Evolutionary conservation across 2,113 vertebrate genomes (phyloP).

Genomic region (Macrotus californicus): DNA sequence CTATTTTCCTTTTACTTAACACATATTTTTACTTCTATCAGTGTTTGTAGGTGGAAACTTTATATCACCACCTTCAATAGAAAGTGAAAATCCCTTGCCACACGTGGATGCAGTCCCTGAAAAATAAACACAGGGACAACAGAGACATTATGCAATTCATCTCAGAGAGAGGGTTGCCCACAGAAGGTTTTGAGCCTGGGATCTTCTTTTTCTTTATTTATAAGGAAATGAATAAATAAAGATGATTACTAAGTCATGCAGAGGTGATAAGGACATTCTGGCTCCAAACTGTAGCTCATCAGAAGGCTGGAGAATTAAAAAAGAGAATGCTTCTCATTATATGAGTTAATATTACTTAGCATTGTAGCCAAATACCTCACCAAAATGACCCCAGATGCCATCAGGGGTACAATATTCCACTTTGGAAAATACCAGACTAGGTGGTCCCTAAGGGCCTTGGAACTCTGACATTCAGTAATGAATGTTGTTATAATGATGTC

Average conservation of each 20-base stretch:
- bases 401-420: neutral
- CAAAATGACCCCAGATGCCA: neutral
- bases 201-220: neutral
- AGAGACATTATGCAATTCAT: neutral
- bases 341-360: neutral
- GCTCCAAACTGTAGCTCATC: neutral
- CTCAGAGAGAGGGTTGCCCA: neutral
- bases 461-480: neutral
- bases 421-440: neutral
- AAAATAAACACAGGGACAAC: neutral
- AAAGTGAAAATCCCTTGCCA: neutral
- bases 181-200: neutral
- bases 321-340: neutral
- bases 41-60: neutral
- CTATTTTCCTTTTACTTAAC: neutral
- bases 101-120: neutral
- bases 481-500: neutral
- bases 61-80: neutral
- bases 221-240: neutral
- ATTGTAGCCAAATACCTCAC: neutral
- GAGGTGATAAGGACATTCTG: neutral
- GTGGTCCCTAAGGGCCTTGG: neutral
- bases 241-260: neutral
- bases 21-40: neutral
- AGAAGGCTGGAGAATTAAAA: neutral